A percentile compares a stretch with the other conserved stretches of the same genome.
Conservation (phyloP, 2,797 vertebrate species). For the Saxicola maurus region DNA sequence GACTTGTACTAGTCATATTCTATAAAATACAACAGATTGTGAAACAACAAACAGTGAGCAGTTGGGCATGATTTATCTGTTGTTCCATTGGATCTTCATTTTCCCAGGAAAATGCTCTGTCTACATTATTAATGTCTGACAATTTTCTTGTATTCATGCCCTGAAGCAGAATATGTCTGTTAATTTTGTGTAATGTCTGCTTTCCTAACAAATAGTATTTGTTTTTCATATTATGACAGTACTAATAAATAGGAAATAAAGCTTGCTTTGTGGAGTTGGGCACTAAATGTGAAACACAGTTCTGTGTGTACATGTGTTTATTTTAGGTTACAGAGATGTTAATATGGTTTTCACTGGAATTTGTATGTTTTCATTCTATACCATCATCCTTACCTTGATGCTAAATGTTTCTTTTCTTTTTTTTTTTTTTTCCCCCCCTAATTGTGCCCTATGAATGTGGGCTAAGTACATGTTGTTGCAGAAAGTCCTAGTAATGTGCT, state of each 20-base stretch:
- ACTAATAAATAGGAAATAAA: conserved; percentile 13
- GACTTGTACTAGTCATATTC: conserved; percentile 73
- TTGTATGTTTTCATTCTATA: neutral
- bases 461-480: neutral
- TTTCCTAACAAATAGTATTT: conserved; percentile 49
- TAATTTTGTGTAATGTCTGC: conserved; percentile 40
- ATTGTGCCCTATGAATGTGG: neutral
- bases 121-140: conserved; percentile 62
- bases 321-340: neutral
- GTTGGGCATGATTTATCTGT: conserved; percentile 67
- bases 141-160: conserved; percentile 57
- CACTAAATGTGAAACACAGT: neutral
- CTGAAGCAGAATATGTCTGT: conserved; percentile 54
- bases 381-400: neutral
- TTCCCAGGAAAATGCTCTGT: conserved; percentile 54
- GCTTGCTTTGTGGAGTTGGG: neutral
- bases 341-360: neutral
- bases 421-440: neutral
- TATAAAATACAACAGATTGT: conserved; percentile 63
- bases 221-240: conserved; percentile 28
- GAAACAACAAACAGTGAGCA: conserved; percentile 63
- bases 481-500: neutral
- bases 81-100: conserved; percentile 46
- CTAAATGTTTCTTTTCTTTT: neutral
- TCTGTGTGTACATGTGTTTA: neutral